These are phyloP conservation scores for Lepidothrix coronata DNA, from an alignment of 2,113 vertebrate species.

Conservation along the genomic window DNA sequence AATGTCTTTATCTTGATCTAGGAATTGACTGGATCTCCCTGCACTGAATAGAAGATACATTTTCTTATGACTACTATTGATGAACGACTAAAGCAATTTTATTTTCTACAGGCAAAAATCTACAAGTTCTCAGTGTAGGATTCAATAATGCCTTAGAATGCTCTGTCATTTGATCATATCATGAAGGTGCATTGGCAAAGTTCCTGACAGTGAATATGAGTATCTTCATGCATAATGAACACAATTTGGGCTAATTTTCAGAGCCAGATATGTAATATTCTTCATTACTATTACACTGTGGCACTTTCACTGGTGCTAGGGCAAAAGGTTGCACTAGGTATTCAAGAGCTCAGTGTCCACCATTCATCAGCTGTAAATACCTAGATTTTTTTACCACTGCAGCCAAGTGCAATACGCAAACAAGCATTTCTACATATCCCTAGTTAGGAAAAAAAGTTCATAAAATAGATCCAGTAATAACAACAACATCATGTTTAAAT, in stretches of 20 bases:
- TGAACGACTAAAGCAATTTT: background rate
- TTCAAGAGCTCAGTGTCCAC: background rate
- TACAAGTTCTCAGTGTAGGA: background rate
- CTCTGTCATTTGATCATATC: background rate
- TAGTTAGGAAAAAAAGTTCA: background rate
- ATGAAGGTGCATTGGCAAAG: background rate
- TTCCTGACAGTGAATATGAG: background rate
- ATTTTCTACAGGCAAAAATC: background rate
- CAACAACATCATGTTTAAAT: slow-evolving; percentile 65
- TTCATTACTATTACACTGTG: background rate
- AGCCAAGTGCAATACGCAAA: slow-evolving; percentile 14
- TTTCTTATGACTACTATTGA: background rate
- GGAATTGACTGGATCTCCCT: background rate
- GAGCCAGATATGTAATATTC: background rate
- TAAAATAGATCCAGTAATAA: slow-evolving; percentile 56
- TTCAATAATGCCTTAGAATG: background rate
- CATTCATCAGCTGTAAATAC: slow-evolving; percentile 52
- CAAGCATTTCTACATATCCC: slow-evolving; percentile 14
- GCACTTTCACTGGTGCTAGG: slow-evolving; percentile 14
- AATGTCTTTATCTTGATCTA: background rate
- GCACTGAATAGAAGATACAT: background rate
- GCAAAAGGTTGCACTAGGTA: background rate
- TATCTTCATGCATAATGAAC: background rate
- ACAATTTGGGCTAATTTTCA: slow-evolving; percentile 8
- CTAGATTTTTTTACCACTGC: slow-evolving; percentile 1